phyloP scores from a whole-genome alignment of 1,140 invertebrate genomes.

The Goniozus legneri region DNA sequence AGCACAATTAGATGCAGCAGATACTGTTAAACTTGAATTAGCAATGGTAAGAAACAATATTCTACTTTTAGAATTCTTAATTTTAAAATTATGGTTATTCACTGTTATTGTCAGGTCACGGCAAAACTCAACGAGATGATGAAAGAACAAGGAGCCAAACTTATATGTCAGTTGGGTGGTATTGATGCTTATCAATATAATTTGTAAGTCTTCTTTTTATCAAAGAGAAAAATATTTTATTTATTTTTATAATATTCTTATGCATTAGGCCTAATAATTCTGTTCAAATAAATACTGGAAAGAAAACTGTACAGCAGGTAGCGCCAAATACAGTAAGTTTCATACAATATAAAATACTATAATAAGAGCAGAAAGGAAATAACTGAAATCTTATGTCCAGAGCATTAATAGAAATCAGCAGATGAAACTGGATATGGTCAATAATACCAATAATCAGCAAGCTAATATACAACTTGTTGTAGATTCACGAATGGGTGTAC shows the following conservation, averaged over 20 bases:
- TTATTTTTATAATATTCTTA: no score
- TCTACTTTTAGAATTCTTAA: constrained; percentile 29
- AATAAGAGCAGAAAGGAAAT: no score
- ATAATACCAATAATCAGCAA: constrained; percentile 39
- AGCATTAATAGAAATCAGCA: constrained; percentile 37
- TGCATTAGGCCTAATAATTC: no score
- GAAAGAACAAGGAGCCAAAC: constrained; percentile 44
- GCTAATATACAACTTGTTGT: constrained; percentile 55
- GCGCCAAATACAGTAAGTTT: constrained; percentile 39
- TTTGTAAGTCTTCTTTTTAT: constrained; percentile 37
- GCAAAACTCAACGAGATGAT: constrained; percentile 42
- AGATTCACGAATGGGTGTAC: constrained; percentile 53
- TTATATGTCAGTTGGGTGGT: constrained; percentile 39
- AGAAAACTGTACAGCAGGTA: not conserved
- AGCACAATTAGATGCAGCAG: constrained; percentile 57
- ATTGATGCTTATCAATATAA: constrained; percentile 46
- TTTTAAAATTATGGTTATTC: constrained; percentile 7
- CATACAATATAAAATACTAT: not conserved
- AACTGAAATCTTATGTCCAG: no score
- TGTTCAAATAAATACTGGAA: constrained; percentile 1
- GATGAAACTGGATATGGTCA: constrained; percentile 48
- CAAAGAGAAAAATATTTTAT: not conserved
- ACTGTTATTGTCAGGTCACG: constrained; percentile 29
- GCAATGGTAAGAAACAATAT: constrained; percentile 53
- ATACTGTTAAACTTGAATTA: no score